phyloP scores from a whole-genome alignment of 2,113 vertebrate species.

The Probosciger aterrimus region DNA sequence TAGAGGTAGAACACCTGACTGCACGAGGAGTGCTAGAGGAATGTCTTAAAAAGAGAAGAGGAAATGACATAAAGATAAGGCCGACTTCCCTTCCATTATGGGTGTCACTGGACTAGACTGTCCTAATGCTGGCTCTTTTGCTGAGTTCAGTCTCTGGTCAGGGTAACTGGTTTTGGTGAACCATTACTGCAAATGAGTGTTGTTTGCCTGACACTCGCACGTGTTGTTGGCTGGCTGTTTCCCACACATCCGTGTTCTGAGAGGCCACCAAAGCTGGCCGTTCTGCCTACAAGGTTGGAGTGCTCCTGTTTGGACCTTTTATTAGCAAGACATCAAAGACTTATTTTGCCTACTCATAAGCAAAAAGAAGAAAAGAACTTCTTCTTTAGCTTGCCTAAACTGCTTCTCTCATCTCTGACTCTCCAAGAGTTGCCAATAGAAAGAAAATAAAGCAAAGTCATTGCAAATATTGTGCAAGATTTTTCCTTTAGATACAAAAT shows the following conservation, averaged over 20 bases:
- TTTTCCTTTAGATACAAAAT: not conserved
- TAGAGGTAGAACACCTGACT: not conserved
- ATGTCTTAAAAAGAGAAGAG: not conserved
- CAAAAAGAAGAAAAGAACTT: not conserved
- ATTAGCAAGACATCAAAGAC: not conserved
- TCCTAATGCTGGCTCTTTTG: not conserved
- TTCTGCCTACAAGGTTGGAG: not conserved
- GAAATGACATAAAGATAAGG: not conserved
- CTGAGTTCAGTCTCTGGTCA: not conserved
- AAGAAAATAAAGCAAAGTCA: not conserved
- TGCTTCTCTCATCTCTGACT: not conserved
- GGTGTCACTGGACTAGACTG: not conserved
- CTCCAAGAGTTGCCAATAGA: not conserved
- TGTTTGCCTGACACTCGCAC: not conserved
- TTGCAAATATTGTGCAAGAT: not conserved
- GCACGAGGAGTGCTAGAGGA: not conserved
- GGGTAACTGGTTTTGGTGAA: not conserved
- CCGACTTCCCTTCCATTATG: not conserved
- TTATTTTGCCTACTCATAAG: not conserved
- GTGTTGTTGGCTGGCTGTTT: not conserved
- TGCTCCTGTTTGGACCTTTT: not conserved
- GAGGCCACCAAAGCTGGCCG: fast-evolving
- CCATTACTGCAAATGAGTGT: not conserved
- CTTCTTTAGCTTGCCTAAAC: not conserved
- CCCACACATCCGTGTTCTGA: not conserved